Evolutionary conservation across 2,113 vertebrate species (phyloP).

Genomic region (Microtus montanus): DNA sequence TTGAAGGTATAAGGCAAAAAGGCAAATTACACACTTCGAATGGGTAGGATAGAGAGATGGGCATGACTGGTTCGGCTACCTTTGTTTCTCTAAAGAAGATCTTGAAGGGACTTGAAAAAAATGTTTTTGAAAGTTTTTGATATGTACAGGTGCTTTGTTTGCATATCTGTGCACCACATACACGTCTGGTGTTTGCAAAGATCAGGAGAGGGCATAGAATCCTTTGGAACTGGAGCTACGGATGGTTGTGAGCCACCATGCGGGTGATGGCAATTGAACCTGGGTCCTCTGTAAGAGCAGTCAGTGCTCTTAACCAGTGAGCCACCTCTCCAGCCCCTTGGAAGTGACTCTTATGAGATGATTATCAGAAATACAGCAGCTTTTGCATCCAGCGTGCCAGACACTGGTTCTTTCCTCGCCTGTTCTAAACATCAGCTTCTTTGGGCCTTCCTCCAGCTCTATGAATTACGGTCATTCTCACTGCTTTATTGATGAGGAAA

Average conservation of each 20-base stretch:
- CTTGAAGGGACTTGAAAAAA: neutral
- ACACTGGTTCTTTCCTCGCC: neutral
- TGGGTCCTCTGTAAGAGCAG: neutral
- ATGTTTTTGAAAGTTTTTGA: neutral
- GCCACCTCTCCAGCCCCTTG: neutral
- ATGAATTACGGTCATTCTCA: neutral
- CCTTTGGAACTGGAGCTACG: neutral
- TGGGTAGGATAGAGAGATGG: neutral
- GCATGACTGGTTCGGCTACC: neutral
- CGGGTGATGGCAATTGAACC: neutral
- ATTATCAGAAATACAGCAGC: neutral
- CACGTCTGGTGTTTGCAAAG: neutral
- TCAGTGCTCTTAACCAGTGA: neutral
- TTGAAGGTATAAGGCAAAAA: neutral
- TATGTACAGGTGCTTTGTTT: neutral
- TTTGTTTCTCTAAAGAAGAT: conserved; percentile 38
- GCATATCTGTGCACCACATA: neutral
- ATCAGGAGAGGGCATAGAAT: neutral
- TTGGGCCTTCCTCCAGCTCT: neutral
- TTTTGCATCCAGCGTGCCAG: too few relatives aligned
- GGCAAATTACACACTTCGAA: neutral
- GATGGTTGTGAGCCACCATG: neutral
- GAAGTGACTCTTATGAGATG: neutral
- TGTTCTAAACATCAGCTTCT: neutral
- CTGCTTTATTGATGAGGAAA: conserved; percentile 6